Evolutionary conservation across 2,888 invertebrate genomes (phyloP), one percentile per base, ranked within the genome.

Genomic region (Vandiemenella viatica): DNA sequence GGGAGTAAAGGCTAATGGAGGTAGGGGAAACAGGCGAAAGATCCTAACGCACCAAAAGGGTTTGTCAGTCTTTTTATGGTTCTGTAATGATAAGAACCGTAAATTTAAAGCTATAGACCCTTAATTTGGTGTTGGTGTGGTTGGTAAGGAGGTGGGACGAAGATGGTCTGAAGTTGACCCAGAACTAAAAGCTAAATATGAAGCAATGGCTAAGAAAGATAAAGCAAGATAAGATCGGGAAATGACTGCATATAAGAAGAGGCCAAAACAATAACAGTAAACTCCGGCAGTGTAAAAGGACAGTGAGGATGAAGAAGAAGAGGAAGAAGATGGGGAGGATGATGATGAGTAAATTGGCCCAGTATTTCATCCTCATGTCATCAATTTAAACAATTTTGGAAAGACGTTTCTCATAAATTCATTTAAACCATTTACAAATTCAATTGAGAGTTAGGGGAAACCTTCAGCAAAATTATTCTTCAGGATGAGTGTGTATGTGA

Each of bases 41-140:
- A 98, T 70, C 97, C 97, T 45, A 95, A 96, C 72, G 97, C 97
- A 59, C 98, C 98, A 53, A 98, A 98, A 75, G 77, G 98, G 74
- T 90, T 96, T 64, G 65, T 97, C 97, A 58, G 97, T 96, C 48
- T 98, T 97, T 78, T 98, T 98, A 76, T 91, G 93, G 85, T 98
- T 97, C 76, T 97, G 95, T 67, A 91, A 92, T 67, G 97, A 97
- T 64, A 95, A 95, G 67, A 83, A 98, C 61, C 82, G 87, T 37
- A 91, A 90, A 64, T 92, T 98, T 54, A 92, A 93, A 72, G 84
- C 81, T 51, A 76, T 77, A 52, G 87, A 95, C 71, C 96, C 96
- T 0, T 91, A 91, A 66, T 91, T 83, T 66, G 86, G 91, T 44
- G 95, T 97, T 63, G 96, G 96, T 18, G 93, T 95, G 61, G 86